Conservation (phyloP, 2,113 vertebrate genomes). For the Gymnorhina tibicen region DNA sequence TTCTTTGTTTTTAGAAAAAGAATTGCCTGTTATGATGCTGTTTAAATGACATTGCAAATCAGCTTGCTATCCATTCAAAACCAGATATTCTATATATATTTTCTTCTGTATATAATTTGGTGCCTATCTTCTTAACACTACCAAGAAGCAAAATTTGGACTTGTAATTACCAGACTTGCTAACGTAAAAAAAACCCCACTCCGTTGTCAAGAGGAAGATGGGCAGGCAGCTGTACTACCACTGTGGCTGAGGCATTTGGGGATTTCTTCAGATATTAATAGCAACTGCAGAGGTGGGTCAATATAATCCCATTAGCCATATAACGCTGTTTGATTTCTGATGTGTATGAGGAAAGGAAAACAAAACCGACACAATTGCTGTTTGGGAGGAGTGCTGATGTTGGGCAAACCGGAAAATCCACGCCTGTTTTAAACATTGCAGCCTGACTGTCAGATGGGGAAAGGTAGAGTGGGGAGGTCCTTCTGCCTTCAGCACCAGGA, state of each 20-base stretch:
- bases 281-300: not conserved
- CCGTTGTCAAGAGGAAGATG: not conserved
- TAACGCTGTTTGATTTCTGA: not conserved
- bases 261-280: not conserved
- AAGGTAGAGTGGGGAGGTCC: not conserved
- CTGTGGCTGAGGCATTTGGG: not conserved
- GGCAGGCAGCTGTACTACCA: not conserved
- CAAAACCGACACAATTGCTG: accelerated
- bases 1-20: not conserved
- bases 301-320: not conserved
- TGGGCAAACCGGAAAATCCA: not conserved
- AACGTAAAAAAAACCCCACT: not conserved
- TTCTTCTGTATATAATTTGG: not conserved
- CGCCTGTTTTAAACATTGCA: not conserved
- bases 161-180: not conserved
- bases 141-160: not conserved
- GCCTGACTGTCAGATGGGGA: not conserved
- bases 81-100: not conserved
- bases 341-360: not conserved
- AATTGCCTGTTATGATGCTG: not conserved
- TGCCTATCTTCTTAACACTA: not conserved
- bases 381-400: not conserved
- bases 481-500: not conserved
- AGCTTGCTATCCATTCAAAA: not conserved
- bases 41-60: not conserved